Percentiles rank a stretch among this genome's conserved stretches.
phyloP scores from a whole-genome alignment of 1,140 invertebrate genomes.

The Bombus impatiens region DNA sequence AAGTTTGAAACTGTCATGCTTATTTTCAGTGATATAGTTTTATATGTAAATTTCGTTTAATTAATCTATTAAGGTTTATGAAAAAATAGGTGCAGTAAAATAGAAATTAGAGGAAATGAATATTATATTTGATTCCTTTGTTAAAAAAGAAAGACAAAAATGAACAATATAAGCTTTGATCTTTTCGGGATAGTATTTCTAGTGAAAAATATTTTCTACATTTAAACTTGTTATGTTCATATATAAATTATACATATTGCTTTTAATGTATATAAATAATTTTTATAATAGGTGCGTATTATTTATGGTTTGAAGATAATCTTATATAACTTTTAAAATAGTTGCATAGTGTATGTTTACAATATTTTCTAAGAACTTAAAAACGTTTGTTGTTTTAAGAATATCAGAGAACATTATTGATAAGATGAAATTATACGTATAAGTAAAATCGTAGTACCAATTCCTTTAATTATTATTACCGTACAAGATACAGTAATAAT shows the following conservation, averaged over 20 bases:
- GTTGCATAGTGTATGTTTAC: conserved; percentile 22
- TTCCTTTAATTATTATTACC: neutral
- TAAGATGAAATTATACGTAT: neutral
- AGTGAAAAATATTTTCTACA: neutral
- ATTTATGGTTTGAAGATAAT: neutral
- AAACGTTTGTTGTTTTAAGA: neutral
- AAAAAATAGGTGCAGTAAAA: neutral
- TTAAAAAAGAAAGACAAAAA: neutral
- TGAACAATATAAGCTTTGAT: neutral
- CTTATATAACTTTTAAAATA: neutral
- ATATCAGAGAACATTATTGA: neutral
- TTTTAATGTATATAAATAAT: neutral
- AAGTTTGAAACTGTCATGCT: neutral
- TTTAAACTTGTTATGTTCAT: neutral
- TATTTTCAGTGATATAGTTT: neutral
- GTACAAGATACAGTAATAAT: conserved; percentile 10
- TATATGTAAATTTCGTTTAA: neutral
- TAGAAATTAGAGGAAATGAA: neutral
- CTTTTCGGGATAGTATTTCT: neutral
- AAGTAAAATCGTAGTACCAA: neutral
- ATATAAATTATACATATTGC: neutral
- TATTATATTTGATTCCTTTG: neutral
- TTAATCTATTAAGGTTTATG: neutral
- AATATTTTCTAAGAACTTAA: neutral
- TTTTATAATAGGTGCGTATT: neutral